Percentiles rank a stretch among this genome's conserved stretches.
These are phyloP conservation scores for Dascyllus trimaculatus DNA, from an alignment of 2,113 vertebrate genomes.

Conservation along the genomic window DNA sequence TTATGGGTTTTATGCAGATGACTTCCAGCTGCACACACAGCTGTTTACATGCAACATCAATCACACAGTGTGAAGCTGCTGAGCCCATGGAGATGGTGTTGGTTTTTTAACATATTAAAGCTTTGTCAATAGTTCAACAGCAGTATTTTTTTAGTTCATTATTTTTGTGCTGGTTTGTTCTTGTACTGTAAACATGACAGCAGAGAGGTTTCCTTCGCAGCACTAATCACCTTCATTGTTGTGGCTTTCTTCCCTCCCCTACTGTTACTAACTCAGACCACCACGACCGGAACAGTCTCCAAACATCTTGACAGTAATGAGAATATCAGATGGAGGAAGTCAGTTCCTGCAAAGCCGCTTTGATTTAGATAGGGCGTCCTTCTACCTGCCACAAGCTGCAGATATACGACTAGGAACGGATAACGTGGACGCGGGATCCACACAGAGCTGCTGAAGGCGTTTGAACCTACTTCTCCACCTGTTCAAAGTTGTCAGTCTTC, in stretches of 20 bases:
- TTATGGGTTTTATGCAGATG: conserved; percentile 46
- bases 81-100: not conserved
- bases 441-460: conserved; percentile 16
- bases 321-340: conserved; percentile 61
- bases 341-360: conserved; percentile 49
- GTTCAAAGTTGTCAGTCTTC: conserved; percentile 50
- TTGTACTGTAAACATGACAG: not conserved
- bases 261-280: conserved; percentile 66
- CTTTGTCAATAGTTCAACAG: not conserved
- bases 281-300: conserved; percentile 27
- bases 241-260: conserved; percentile 2
- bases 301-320: conserved; percentile 56
- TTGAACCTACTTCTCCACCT: conserved; percentile 51
- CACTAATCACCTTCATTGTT: not conserved
- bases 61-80: conserved; percentile 21
- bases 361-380: conserved; percentile 59
- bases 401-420: conserved; percentile 39
- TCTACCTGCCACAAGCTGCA: conserved; percentile 31
- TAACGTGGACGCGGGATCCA: conserved; percentile 1
- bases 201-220: not conserved
- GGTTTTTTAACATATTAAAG: not conserved
- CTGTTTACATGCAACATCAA: conserved; percentile 45
- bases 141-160: not conserved
- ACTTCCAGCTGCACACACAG: conserved; percentile 48
- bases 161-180: not conserved